Conservation (phyloP, 2,113 vertebrate species). For the Calyptommatus sinebrachiatus region DNA sequence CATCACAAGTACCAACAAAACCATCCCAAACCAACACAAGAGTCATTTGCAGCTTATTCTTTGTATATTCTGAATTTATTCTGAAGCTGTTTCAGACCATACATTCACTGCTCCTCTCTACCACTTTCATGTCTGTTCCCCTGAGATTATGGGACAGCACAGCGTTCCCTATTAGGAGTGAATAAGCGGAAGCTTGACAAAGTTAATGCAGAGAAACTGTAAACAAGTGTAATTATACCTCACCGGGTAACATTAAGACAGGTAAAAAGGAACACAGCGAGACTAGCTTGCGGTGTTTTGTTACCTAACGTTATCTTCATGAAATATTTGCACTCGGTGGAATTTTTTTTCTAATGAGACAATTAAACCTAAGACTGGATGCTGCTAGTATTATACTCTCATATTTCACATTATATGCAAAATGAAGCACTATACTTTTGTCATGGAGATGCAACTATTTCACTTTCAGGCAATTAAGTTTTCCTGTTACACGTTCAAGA, state of each 20-base stretch:
- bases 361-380: background rate
- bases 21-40: no score
- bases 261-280: background rate
- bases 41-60: no score
- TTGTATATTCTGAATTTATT: no score
- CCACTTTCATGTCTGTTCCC: background rate
- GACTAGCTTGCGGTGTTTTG: background rate
- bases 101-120: background rate
- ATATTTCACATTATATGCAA: background rate
- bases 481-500: background rate
- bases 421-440: background rate
- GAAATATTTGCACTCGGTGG: background rate
- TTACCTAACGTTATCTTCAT: conserved; percentile 3
- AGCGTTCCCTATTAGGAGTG: background rate
- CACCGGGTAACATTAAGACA: background rate
- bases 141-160: background rate
- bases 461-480: background rate
- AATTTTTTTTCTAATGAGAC: background rate
- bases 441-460: background rate
- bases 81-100: no score
- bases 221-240: background rate
- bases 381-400: background rate
- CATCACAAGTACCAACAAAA: no score
- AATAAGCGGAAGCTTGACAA: background rate
- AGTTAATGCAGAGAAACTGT: background rate